phyloP scores from a whole-genome alignment of 2,113 vertebrate species.

The Calonectris borealis region DNA sequence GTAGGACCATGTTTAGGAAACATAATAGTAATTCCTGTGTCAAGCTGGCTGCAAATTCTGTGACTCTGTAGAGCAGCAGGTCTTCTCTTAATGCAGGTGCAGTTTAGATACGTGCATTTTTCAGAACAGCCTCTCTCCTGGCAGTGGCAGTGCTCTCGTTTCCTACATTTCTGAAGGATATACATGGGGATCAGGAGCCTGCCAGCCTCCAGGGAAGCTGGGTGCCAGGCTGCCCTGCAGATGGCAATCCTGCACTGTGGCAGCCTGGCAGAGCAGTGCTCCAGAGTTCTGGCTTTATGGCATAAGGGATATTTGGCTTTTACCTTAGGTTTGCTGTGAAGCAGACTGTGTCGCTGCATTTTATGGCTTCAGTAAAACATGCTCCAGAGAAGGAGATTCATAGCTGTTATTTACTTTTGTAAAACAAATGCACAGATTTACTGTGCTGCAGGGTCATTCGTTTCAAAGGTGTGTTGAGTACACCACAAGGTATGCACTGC shows the following conservation, averaged over 20 bases:
- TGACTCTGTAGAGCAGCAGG: neutral
- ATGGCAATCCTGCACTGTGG: neutral
- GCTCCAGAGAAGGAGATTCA: neutral
- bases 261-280: neutral
- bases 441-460: neutral
- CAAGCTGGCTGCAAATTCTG: neutral
- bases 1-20: neutral
- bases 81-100: neutral
- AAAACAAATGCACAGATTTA: constrained; percentile 1
- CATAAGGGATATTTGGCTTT: neutral
- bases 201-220: neutral
- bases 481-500: neutral
- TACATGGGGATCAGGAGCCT: rapidly evolving
- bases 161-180: neutral
- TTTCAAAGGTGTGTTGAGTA: neutral
- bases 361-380: neutral
- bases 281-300: neutral
- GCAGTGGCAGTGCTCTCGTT: neutral
- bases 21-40: neutral
- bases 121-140: neutral
- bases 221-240: neutral
- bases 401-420: neutral
- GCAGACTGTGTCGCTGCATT: neutral
- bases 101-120: neutral
- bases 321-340: neutral